Conservation (phyloP, 2,113 vertebrate genomes). For the Myanophis thanlyinensis region DNA sequence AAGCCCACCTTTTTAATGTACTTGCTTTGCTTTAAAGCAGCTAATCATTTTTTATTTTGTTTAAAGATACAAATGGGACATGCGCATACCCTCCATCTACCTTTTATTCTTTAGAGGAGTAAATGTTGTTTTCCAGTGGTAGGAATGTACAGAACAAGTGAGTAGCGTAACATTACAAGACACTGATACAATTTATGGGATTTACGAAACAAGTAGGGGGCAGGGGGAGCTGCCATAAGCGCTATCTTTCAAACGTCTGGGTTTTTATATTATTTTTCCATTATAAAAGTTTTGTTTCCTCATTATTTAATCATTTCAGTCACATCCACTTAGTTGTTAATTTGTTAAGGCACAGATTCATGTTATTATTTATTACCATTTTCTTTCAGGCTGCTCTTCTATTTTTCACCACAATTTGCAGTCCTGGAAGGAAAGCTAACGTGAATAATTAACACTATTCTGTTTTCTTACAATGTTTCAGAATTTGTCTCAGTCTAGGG, state of each 20-base stretch:
- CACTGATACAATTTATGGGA: background rate
- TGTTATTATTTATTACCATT: background rate
- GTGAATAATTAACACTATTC: background rate
- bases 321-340: background rate
- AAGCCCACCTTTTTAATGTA: conserved; percentile 34
- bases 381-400: background rate
- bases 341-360: background rate
- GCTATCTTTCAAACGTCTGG: background rate
- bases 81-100: background rate
- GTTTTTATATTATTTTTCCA: background rate
- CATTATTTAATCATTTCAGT: no score
- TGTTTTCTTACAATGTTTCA: background rate
- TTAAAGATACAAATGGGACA: background rate
- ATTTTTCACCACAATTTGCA: background rate
- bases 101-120: background rate
- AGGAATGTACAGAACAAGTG: background rate
- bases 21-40: conserved; percentile 40
- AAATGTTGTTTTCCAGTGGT: background rate
- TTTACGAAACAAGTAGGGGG: background rate
- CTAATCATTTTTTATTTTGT: conserved; percentile 50
- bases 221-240: background rate
- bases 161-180: background rate
- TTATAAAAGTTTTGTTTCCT: background rate
- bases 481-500: background rate
- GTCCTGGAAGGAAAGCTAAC: background rate